Base-by-base conservation (phyloP, 2,888 invertebrate genomes). In the Drosophila mimica region DNA sequence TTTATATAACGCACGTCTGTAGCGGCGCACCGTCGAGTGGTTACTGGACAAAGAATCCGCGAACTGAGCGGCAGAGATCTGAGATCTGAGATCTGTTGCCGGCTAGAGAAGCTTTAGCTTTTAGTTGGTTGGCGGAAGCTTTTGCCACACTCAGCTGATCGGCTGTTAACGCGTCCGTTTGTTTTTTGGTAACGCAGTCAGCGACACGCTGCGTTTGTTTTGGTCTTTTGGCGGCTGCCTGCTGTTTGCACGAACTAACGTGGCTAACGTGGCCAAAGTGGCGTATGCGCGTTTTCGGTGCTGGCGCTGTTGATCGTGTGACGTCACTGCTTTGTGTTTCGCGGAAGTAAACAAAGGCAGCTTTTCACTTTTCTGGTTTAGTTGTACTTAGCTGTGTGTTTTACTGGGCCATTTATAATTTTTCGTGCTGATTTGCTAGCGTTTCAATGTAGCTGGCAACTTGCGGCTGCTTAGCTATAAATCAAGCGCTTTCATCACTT, bases 241-340 rank as follows among this genome's bases (percentile, higher is more conserved):
- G 85, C 73, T 81, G 77, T 46, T 73, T 48, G 28, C 25, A 49
- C 31, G 30, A 52, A 58, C 43, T 62, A 43, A 70, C 71, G 25
- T 31, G 75, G 83, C 87, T 25, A 25, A 25, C 25, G 25, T 25
- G 25, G 64, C 43, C 60, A 43, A 70, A 70, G 25, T 31, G 75
- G 83, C 87, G 77, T 83, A 87, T 84, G 62, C 74, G 70, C 56
- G 70, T 52, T 71, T 69, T 63, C 60, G 69, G 38, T 40, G 59
- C 52, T 30, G 63, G 33, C 15, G 33, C 6, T 53, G 59, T 2
- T 25, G 57, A 57, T 38, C n/a, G 30, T 53, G 79, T 84, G 88
- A 89, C 90, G 89, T 88, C 90, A 89, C 71, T 54, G 81, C 82
- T 79, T 83, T 87, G 75, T 83, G 75, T 80, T 88, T 77, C 85